Base-by-base conservation (phyloP, 2,797 vertebrate genomes). In the Spondyliosoma cantharus region DNA sequence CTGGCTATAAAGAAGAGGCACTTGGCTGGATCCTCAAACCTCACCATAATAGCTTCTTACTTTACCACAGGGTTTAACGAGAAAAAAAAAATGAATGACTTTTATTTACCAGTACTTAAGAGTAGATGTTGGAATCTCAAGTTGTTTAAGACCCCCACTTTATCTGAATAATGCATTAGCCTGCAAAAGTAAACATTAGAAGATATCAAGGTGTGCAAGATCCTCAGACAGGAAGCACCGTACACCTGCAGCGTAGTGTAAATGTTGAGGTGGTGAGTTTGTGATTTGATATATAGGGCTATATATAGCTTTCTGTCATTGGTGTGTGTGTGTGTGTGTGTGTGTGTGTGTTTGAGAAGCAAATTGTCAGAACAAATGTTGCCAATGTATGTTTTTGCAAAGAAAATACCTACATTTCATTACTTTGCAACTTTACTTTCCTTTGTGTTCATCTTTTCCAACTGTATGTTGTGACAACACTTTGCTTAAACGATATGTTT, bases 11-110 rank as follows among this genome's bases (percentile, higher is more conserved):
- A 80, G 75, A 67, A 19, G 16, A 81, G 46, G 42, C 24, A 76
- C 25, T 66, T 60, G 57, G 69, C 54, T 72, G 42, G 12, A 71
- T 69, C 46, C 73, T 53, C 52, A 84, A 63, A 74, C 64, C 56
- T 61, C 27, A 0, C 32, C 24, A 54, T 73, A 64, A 70, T 43
- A 63, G 27, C 22, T 63, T 7, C 19, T 54, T 14, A 52, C 54
- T 11, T 11, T 22, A 56, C 52, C 42, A 52, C 2, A 2, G 52
- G 48, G 42, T 50, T 63, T 54, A 74, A 78, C 54, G 17, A 62
- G 25, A 58, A 22, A 53, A 37, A 2, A 53, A 37, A 9, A 66
- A 45, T 20, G 62, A 62, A 19, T 45, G 58, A 49, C 46, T 59
- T 25, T 22, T 17, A 73, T 72, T 53, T 76, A 68, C 3, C 59